phyloP scores from a whole-genome alignment of 1,140 invertebrate genomes.

The Eueides isabella region DNA sequence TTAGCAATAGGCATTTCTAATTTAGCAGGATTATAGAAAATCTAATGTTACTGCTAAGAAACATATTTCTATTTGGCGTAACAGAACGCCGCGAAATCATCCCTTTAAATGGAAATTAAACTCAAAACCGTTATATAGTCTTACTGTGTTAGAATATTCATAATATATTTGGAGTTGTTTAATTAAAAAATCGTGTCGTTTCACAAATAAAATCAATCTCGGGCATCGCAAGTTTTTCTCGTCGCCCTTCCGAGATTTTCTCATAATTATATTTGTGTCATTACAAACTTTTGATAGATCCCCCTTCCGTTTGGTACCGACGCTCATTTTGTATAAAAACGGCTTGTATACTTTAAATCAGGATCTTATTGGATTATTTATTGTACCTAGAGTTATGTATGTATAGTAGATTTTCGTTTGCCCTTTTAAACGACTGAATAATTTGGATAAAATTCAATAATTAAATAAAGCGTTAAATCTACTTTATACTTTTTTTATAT shows the following conservation, averaged over 20 bases:
- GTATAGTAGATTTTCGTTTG: background rate
- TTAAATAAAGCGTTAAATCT: too few species aligned
- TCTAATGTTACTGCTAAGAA: too few species aligned
- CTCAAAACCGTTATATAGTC: background rate
- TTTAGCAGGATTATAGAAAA: too few species aligned
- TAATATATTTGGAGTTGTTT: constrained; percentile 26
- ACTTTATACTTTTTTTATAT: too few species aligned
- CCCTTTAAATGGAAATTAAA: too few species aligned
- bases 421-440: too few species aligned
- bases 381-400: background rate
- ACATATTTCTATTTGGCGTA: too few species aligned
- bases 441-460: too few species aligned
- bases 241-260: constrained; percentile 48
- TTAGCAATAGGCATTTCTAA: too few species aligned
- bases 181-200: constrained; percentile 77
- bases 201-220: constrained; percentile 77
- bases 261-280: constrained; percentile 65
- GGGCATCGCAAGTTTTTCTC: constrained; percentile 56
- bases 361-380: constrained; percentile 13
- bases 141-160: background rate
- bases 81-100: too few species aligned
- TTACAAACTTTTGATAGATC: constrained; percentile 55
- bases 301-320: constrained; percentile 12
- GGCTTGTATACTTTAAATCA: constrained; percentile 5
- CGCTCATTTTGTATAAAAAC: constrained; percentile 16